phyloP scores from a whole-genome alignment of 1,140 invertebrate species.

The Drosophila mayri region DNA sequence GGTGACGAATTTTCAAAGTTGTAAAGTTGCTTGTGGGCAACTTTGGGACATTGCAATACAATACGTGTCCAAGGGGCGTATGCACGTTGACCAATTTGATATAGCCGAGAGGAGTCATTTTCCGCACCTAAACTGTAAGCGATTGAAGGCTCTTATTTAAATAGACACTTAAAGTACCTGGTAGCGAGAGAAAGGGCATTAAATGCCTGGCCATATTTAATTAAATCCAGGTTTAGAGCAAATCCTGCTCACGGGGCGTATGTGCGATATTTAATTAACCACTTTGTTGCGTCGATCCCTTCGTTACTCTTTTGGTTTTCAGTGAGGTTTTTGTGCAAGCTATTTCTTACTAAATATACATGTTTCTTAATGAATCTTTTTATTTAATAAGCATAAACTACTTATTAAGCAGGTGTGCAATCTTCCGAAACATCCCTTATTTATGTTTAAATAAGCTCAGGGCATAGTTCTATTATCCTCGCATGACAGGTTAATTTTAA shows the following conservation, averaged over 20 bases:
- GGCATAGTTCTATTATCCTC: neutral
- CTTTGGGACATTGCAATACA: too few species aligned
- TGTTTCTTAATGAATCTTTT: neutral
- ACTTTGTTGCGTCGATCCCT: constrained; percentile 20
- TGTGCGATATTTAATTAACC: constrained; percentile 66
- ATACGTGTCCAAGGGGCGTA: constrained; percentile 38
- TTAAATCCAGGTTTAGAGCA: constrained; percentile 59
- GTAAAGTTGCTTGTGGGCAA: too few species aligned
- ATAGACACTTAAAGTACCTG: constrained; percentile 27
- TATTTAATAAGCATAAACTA: neutral
- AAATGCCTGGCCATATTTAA: constrained; percentile 27
- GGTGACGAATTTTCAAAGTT: too few species aligned
- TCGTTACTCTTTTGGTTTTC: neutral
- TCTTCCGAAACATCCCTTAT: neutral
- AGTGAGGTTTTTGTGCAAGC: neutral
- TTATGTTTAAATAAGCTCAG: neutral
- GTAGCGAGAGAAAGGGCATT: constrained; percentile 1
- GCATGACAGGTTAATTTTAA: constrained; percentile 5
- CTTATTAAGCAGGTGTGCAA: neutral
- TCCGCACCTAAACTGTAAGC: constrained; percentile 22
- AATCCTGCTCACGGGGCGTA: constrained; percentile 53
- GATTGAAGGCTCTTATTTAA: constrained; percentile 34
- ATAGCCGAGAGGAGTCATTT: neutral
- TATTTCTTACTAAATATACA: neutral
- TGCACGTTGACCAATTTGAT: constrained; percentile 42